Evolutionary conservation across 2,797 vertebrate genomes (phyloP).

Genomic region (Bovichtus diacanthus): DNA sequence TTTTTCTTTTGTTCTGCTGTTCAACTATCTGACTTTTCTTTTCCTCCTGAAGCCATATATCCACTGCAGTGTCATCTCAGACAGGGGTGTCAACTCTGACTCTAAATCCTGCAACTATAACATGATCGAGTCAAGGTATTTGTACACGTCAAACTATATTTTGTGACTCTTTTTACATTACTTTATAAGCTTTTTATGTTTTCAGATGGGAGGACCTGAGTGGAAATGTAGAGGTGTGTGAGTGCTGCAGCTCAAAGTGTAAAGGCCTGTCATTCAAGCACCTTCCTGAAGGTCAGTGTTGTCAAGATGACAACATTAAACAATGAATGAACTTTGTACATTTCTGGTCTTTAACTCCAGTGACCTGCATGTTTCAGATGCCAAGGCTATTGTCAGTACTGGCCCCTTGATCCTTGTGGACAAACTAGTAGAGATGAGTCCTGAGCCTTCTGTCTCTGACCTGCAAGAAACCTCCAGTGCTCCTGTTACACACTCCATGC

Average conservation of each 20-base stretch:
- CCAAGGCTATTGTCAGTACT: conserved; percentile 50
- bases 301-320: not conserved
- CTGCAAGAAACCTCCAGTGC: not conserved
- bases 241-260: conserved; percentile 79
- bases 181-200: not conserved
- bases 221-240: conserved; percentile 64
- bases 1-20: not conserved
- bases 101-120: conserved; percentile 83
- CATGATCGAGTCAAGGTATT: conserved; percentile 66
- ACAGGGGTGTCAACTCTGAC: conserved; percentile 49
- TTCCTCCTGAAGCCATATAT: conserved; percentile 67
- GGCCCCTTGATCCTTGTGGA: conserved; percentile 70
- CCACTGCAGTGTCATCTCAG: conserved; percentile 77
- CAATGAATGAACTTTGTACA: not conserved
- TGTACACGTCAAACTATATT: not conserved
- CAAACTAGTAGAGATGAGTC: not conserved
- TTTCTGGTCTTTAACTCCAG: not conserved
- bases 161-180: not conserved
- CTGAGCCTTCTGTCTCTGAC: not conserved
- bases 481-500: not conserved
- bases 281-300: conserved; percentile 55
- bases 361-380: conserved; percentile 50
- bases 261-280: conserved; percentile 43
- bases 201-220: conserved; percentile 79
- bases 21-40: not conserved